Base-by-base conservation (phyloP, 2,888 invertebrate genomes). In the Venusia cambrica region DNA sequence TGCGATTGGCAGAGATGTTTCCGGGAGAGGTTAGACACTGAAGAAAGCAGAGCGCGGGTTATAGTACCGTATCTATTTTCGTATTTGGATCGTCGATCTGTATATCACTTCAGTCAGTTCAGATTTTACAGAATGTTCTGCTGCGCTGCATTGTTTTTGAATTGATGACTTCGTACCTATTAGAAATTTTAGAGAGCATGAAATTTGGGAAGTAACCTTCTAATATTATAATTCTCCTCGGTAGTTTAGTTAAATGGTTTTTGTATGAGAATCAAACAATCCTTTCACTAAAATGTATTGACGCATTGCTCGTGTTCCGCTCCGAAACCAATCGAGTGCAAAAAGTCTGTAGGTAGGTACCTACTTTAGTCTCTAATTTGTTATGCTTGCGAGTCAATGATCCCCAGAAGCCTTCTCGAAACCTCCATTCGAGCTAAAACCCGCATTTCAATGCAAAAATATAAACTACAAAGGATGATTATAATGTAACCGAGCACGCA, bases 31-130 rank as follows among this genome's bases (percentile, higher is more conserved):
- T 78, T 77, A 69, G 48, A 51, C 46, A 53, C 44, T 47, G 52
- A 54, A 53, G 70, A 65, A 66, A 66, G 74, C 68, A 54, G 64
- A 54, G 62, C 59, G 60, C 45, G 55, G 54, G n/a, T 54, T 57
- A 68, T 60, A 62, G 59, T 52, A 65, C 53, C 48, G 54, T 51
- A 62, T 72, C 85, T 85, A 83, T 84, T 85, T 84, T 75, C 73
- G 71, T 51, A 78, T 68, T 67, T 70, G 62, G 78, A 55, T 60
- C 78, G 69, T 45, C 53, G 60, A 57, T 65, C 62, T 57, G 72
- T 61, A 55, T 57, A 61, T 64, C 58, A 74, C 78, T 77, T 73
- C 72, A 67, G 70, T 49, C 54, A 45, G 62, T 55, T 64, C 45
- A 44, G 29, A 50, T 48, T 54, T 38, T 57, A 46, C 33, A 19